A percentile compares a stretch with the other conserved stretches of the same genome.
phyloP scores from a whole-genome alignment of 1,140 invertebrate species.

The Zaprionus lachaisei region DNA sequence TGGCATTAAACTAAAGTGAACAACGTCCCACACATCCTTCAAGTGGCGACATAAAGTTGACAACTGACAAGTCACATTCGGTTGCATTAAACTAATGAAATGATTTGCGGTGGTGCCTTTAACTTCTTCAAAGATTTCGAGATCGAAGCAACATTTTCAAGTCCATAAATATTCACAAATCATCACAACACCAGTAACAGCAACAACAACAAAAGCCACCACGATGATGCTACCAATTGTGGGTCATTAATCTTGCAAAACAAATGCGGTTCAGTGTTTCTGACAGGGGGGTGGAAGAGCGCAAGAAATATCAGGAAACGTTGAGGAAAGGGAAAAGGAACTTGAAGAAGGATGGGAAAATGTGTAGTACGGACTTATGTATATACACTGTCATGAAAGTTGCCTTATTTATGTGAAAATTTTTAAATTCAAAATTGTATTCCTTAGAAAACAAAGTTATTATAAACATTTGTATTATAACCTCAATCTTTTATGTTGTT shows the following conservation, averaged over 20 bases:
- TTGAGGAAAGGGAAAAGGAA: slow-evolving; percentile 15
- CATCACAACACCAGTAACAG: slow-evolving; percentile 44
- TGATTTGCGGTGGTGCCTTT: slow-evolving; percentile 48
- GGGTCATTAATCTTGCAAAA: slow-evolving; percentile 75
- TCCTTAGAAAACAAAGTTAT: no score
- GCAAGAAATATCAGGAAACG: background rate
- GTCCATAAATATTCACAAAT: slow-evolving; percentile 75
- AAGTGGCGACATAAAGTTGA: slow-evolving; percentile 63
- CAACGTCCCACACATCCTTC: slow-evolving; percentile 44
- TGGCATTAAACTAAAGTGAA: slow-evolving; percentile 71
- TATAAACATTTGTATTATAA: no score
- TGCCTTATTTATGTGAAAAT: background rate
- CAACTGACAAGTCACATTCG: slow-evolving; percentile 80
- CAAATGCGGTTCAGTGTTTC: slow-evolving; percentile 78
- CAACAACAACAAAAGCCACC: slow-evolving; percentile 4
- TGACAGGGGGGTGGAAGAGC: slow-evolving; percentile 53
- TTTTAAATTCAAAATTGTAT: no score
- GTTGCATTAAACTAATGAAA: slow-evolving; percentile 80
- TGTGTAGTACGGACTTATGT: background rate
- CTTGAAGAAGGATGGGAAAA: background rate
- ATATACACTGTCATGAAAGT: background rate
- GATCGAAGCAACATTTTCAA: slow-evolving; percentile 46
- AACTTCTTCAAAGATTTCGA: slow-evolving; percentile 38
- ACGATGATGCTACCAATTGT: slow-evolving; percentile 65
- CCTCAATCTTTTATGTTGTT: no score